phyloP scores from a whole-genome alignment of 2,113 vertebrate species.

The Zapus hudsonius region DNA sequence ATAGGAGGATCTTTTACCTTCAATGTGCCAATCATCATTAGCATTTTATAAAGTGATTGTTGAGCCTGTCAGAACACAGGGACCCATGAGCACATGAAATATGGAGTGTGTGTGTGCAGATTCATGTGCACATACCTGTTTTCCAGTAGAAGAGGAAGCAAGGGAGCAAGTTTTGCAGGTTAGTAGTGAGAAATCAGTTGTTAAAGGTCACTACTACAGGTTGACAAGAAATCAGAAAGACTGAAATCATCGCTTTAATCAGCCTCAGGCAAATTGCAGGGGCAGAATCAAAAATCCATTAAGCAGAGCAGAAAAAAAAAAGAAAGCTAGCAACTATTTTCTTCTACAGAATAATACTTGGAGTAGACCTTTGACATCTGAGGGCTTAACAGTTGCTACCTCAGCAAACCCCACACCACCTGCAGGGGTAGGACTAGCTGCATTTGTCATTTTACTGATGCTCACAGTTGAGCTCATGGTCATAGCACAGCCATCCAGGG shows the following conservation, averaged over 20 bases:
- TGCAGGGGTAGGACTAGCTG: neutral
- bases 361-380: constrained; percentile 60
- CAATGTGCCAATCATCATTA: neutral
- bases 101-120: neutral
- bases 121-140: neutral
- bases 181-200: constrained; percentile 29
- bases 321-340: constrained; percentile 40
- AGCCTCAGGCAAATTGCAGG: constrained; percentile 58
- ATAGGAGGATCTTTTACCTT: neutral
- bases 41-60: neutral
- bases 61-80: neutral
- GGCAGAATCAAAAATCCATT: constrained; percentile 64
- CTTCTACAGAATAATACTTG: constrained; percentile 41
- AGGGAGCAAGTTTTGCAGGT: neutral
- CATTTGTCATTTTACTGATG: neutral
- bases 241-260: constrained; percentile 57
- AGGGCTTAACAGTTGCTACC: constrained; percentile 42
- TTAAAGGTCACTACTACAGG: constrained; percentile 68
- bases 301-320: constrained; percentile 26
- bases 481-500: neutral
- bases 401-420: constrained; percentile 19
- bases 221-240: constrained; percentile 62
- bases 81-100: neutral
- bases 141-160: neutral
- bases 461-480: neutral